Evolutionary conservation across 2,113 vertebrate species (phyloP).

Genomic region (Rostratula benghalensis): DNA sequence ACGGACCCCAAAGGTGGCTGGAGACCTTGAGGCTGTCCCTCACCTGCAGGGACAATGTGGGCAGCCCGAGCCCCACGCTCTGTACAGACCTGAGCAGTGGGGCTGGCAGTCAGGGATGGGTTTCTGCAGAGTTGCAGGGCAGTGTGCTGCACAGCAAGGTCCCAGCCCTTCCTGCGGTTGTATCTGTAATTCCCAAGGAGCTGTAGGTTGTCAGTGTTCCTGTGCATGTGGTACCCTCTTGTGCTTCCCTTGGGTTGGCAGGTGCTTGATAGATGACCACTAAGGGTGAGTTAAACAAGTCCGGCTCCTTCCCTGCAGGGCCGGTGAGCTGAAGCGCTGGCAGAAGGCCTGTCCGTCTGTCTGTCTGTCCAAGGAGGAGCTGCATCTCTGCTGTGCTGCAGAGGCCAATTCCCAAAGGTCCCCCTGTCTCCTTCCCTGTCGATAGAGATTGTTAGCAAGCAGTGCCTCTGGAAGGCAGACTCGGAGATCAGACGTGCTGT

Average conservation of each 20-base stretch:
- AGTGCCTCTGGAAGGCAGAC: not conserved
- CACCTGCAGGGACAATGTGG: accelerated
- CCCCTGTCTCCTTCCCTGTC: not conserved
- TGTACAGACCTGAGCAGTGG: not conserved
- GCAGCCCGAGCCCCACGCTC: not conserved
- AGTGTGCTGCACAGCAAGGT: not conserved
- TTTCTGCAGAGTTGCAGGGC: not conserved
- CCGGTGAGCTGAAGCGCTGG: not conserved
- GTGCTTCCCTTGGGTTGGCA: not conserved
- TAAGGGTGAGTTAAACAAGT: not conserved
- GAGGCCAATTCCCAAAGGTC: not conserved
- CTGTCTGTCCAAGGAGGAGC: not conserved
- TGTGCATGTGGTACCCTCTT: too few relatives aligned
- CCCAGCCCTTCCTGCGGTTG: not conserved
- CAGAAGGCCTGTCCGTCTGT: not conserved
- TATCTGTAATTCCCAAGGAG: not conserved
- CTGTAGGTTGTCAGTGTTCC: not conserved
- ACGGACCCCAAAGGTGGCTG: not conserved
- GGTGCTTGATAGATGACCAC: not conserved
- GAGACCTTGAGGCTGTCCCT: not conserved
- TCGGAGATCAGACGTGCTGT: not conserved
- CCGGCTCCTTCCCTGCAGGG: not conserved
- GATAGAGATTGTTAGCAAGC: not conserved
- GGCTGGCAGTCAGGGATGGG: not conserved
- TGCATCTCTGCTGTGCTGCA: not conserved